These are phyloP conservation scores for Brachystomella parvula DNA, from an alignment of 1,140 invertebrate species.

Conservation along the genomic window DNA sequence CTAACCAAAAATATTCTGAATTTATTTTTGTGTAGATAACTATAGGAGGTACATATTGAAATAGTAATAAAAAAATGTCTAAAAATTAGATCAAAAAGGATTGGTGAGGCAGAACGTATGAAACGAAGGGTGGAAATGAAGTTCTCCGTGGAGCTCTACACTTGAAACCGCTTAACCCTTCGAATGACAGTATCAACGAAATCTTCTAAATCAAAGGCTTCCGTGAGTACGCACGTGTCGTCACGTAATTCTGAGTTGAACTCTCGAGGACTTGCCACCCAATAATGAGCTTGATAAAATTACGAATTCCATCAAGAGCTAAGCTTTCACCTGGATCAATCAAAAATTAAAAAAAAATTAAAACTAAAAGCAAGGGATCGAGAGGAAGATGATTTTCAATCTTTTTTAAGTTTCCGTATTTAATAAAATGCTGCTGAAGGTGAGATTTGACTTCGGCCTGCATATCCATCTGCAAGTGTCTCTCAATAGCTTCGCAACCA, in stretches of 20 bases:
- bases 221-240: conserved; percentile 51
- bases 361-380: conserved; percentile 3
- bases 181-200: conserved; percentile 29
- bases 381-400: no score
- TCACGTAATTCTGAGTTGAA: conserved; percentile 52
- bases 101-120: no score
- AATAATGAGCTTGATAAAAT: conserved; percentile 66
- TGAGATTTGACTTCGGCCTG: conserved; percentile 54
- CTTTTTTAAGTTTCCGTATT: conserved; percentile 56
- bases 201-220: conserved; percentile 46
- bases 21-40: no score
- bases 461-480: conserved; percentile 57
- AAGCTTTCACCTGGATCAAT: conserved; percentile 69
- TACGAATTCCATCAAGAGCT: conserved; percentile 69
- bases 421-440: conserved; percentile 53
- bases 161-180: conserved; percentile 21
- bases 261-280: conserved; percentile 67
- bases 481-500: conserved; percentile 54
- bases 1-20: no score
- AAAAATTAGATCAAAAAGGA: no score
- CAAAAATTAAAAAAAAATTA: no score
- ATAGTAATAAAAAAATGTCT: no score
- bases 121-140: no score
- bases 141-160: no score
- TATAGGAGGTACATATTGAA: no score